Base-by-base conservation (phyloP, 1,140 invertebrate species). In the Nasonia vitripennis region DNA sequence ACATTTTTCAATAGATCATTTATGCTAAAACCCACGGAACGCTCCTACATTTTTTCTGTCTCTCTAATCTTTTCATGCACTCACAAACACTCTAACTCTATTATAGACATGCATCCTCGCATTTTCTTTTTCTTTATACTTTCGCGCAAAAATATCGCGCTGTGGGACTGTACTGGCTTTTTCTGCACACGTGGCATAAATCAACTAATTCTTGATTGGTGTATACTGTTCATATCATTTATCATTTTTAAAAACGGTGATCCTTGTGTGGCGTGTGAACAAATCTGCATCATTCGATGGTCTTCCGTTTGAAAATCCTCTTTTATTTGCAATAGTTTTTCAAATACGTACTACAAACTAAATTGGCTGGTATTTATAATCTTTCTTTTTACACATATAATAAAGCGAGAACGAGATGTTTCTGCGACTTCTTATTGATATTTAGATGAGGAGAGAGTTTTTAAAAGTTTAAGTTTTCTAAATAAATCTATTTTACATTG, bases 1-100 rank as follows among this genome's bases (percentile, higher is more conserved):
- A 93, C 92, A 92, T 93, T 93, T 93, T 88, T 93, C 91, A 93
- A 93, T 93, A 93, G 89, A 92, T 92, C 92, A 93, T 93, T 93
- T 93, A 93, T 91, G 87, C 91, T 93, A 92, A 88, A 93, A 91
- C 90, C 90, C 92, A 92, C 89, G 86, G 89, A 89, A 90, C 89
- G 88, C 89, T 91, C 89, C 90, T 88, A 80, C 89, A 90, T 85
- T 89, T 86, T 83, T 48, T 88, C 83, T 67, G 74, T 83, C 88
- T 87, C 84, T 87, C 81, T 88, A 27, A 71, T 88, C 23, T 82
- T 75, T 81, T 70, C 79, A 81, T 79, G 20, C 82, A 34, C 41
- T 84, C 79, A 68, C 48, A 86, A 27, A 45, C 77, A 81, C 62
- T 31, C 83, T 23, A 74, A 86, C 51, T 78, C 68, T 68, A 85